Base-by-base conservation (phyloP, 2,113 vertebrate genomes). In the Ancistrus triradiatus region DNA sequence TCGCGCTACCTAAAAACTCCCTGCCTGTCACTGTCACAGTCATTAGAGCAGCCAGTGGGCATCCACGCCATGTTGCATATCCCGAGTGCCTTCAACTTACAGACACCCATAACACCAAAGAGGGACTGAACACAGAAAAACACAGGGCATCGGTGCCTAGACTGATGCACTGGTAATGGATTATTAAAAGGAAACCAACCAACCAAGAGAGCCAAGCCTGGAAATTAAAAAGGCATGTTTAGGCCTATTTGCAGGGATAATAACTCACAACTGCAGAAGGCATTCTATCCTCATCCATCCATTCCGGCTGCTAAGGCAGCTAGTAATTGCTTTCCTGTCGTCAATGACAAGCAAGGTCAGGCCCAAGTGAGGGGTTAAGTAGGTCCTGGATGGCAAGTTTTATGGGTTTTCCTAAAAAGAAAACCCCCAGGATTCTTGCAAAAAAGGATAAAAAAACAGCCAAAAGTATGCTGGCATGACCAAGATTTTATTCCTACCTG, bases 311-410 rank as follows among this genome's bases (percentile, higher is more conserved):
- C 63, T 73, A 62, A 15, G 17, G 51, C 43, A 31, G 50, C 14
- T 40, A 13, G 50, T 86, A 86, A 87, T 87, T 87, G 85, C 79
- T 77, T 84, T 75, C 79, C 80, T 28, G 74, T 83, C 70, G 78
- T 77, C 43, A 47, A 56, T 42, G 25, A 33, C 28, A 48, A 49
- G 33, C 31, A 55, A 47, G 66, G 66, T 69, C 59, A 63, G 51
- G 17, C 33, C 28, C 11, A 37, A 37, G 55, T 35, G 44, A 21
- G 38, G 9, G 24, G 50, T 56, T 22, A 6, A n/a, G 1, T 21
- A 14, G n/a, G 24, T 6, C 31, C 27, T 31, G 27, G 7, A 3
- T 19, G 61, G 43, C 38, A 31, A 63, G 68, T 66, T 66, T 66
- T 31, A 24, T 35, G 15, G 18, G 25, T 31, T 22, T 40, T 43